phyloP scores from a whole-genome alignment of 2,888 invertebrate species.

The Meliscaeva auricollis region DNA sequence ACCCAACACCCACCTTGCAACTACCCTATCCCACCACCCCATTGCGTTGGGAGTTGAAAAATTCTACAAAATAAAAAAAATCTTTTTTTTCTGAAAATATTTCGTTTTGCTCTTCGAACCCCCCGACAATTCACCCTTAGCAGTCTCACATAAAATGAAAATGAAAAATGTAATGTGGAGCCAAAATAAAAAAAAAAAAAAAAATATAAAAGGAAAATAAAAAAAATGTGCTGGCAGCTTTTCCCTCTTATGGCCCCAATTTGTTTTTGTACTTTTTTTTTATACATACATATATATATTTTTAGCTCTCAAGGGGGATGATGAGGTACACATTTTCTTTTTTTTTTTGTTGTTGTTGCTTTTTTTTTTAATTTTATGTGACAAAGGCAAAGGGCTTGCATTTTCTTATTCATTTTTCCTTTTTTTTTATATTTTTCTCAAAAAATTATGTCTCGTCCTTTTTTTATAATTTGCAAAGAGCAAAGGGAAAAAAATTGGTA shows the following conservation, averaged over 20 bases:
- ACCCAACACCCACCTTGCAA: constrained; percentile 16
- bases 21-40: constrained; percentile 30
- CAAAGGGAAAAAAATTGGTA: constrained; percentile 43
- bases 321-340: constrained; percentile 60
- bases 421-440: constrained; percentile 42
- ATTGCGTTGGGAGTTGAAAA: constrained; percentile 47
- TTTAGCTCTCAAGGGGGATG: constrained; percentile 69
- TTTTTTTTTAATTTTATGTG: constrained; percentile 56
- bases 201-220: constrained; percentile 51
- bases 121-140: constrained; percentile 42
- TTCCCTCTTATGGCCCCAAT: constrained; percentile 74
- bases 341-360: constrained; percentile 24
- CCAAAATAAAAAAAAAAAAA: constrained; percentile 54
- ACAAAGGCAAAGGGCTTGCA: constrained; percentile 66
- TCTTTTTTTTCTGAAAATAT: constrained; percentile 64
- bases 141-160: constrained; percentile 58
- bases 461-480: constrained; percentile 59
- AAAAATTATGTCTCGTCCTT: constrained; percentile 50
- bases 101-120: constrained; percentile 54
- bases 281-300: constrained; percentile 32
- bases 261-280: constrained; percentile 55
- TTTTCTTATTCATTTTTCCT: constrained; percentile 62
- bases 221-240: constrained; percentile 67
- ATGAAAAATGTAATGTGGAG: constrained; percentile 70
- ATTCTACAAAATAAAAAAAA: constrained; percentile 61